Base-by-base conservation (phyloP, 2,888 invertebrate genomes). In the Theretra japonica region DNA sequence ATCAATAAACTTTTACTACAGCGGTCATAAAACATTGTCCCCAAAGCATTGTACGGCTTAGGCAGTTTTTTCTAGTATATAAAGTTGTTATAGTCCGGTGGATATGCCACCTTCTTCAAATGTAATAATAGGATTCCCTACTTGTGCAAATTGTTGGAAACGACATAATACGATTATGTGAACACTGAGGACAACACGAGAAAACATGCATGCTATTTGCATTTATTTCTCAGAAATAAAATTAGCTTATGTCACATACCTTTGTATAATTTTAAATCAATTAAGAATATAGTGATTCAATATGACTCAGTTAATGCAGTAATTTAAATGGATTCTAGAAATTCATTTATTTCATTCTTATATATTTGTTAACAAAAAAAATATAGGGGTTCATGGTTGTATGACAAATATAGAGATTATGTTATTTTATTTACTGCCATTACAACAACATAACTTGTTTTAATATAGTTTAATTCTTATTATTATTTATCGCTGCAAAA, bases 101-200 rank as follows among this genome's bases (percentile, higher is more conserved):
- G 23, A 65, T 6, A 65, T 15, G 2, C 28, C 33, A 59, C 59
- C 6, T 4, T 60, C 41, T 48, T 48, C 65, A 65, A 65, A 48
- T 48, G 48, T 23, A 60, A 60, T 30, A 65, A 65, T 41, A 23
- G 65, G 65, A 65, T 65, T 65, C 48, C 65, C 41, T 48, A 65
- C 65, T 23, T 65, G 65, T 48, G 65, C 41, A 65, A 65, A 65
- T 48, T 48, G 48, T 48, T 65, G 41, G 65, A 23, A 65, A 41
- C 41, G 23, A 17, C 2, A 48, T 65, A 65, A 65, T 65, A 65
- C 65, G 65, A 65, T 65, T 65, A 65, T 65, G 48, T 65, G 21
- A 65, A 0, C 23, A 21, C 21, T 23, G 41, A 65, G 65, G 33
- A 65, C 41, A 65, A 65, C 65, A 48, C 15, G 48, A 23, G 19